Base-by-base conservation (phyloP, 2,797 vertebrate species). In the Protonibea diacanthus region DNA sequence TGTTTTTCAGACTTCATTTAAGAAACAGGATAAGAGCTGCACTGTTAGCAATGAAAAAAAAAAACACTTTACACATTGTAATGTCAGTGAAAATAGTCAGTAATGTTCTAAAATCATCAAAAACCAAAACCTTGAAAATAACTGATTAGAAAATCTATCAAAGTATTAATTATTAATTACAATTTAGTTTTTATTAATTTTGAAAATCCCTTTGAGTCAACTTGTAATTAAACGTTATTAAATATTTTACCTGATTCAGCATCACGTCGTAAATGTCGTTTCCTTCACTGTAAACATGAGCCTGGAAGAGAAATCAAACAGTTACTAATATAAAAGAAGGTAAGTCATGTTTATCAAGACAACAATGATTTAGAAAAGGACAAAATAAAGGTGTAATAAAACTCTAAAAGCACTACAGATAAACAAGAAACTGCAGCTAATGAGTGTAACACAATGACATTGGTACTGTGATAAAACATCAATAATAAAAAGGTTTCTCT, bases 231-330 rank as follows among this genome's bases (percentile, higher is more conserved):
- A 40, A 58, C 25, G 11, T 25, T 8, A 10, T 40, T 13, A 4
- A 56, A n/a, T 29, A 13, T 71, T 86, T 93, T 90, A 98, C 97
- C 95, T 98, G 97, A 91, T 97, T 98, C 3, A 98, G 88, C 96
- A 97, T 97, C 55, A 96, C 94, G 10, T 98, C 96, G 40, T 97
- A 98, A 63, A 97, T 87, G 55, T 96, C 93, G 0, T 90, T 89
- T 63, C 95, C 96, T 85, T 97, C 96, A 74, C 77, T 88, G 85
- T 96, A 97, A 48, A 98, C 95, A 29, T 97, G 96, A 61, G 96
- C 96, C 97, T 98, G 88, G 52, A 85, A 83, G 20, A 83, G 0
- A 88, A 80, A 78, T 4, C 0, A 5, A 66, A 63, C 2, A 33
- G 45, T 49, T 0, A 60, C 1, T 33, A 23, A 45, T 23, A 7